Percentiles rank a stretch among this genome's conserved stretches.
These are phyloP conservation scores for Balaeniceps rex DNA, from an alignment of 2,113 vertebrate genomes.

Conservation along the genomic window DNA sequence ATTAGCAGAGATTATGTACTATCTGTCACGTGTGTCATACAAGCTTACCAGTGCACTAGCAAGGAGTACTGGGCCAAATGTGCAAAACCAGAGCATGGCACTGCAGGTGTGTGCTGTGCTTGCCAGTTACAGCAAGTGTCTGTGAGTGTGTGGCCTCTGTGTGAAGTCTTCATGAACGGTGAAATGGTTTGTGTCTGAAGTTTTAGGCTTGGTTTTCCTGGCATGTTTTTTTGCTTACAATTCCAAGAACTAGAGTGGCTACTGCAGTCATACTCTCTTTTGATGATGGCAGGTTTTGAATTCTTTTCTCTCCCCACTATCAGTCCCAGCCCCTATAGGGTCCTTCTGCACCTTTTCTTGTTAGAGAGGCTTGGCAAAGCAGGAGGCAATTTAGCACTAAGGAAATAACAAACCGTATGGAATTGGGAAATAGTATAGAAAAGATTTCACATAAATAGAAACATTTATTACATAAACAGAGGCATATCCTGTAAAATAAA, in stretches of 20 bases:
- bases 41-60: background rate
- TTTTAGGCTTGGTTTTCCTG: background rate
- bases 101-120: background rate
- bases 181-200: background rate
- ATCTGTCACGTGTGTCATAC: background rate
- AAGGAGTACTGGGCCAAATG: background rate
- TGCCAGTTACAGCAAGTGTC: background rate
- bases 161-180: background rate
- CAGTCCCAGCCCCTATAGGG: background rate
- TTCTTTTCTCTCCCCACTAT: background rate
- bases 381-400: background rate
- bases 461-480: background rate
- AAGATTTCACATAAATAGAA: background rate
- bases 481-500: background rate
- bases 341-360: background rate
- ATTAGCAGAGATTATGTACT: background rate
- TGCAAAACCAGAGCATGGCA: background rate
- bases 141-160: accelerated
- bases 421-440: background rate
- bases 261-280: background rate
- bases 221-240: background rate
- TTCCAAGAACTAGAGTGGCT: background rate
- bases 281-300: background rate
- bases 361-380: background rate
- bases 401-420: background rate